phyloP scores from a whole-genome alignment of 2,113 vertebrate genomes.

The Peromyscus californicus region DNA sequence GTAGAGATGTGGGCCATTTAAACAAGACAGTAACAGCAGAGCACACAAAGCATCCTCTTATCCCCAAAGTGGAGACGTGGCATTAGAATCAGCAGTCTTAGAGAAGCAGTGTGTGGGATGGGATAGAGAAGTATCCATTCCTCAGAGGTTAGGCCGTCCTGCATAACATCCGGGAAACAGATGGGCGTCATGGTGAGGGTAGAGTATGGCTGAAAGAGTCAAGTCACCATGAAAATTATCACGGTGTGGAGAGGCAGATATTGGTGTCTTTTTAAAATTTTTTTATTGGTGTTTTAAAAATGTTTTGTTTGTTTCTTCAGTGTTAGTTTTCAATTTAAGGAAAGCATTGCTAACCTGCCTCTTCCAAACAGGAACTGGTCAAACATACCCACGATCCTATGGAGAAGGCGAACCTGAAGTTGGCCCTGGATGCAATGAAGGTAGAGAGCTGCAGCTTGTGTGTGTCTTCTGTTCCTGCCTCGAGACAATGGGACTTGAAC shows the following conservation, averaged over 20 bases:
- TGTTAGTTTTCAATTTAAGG: not conserved
- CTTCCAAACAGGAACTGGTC: conserved; percentile 92
- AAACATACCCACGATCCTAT: conserved; percentile 94
- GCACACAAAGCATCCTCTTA: not conserved
- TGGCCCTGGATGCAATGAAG: conserved; percentile 98
- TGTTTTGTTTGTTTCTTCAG: not conserved
- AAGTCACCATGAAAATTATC: not conserved
- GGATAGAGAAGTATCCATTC: not conserved
- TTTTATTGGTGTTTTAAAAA: not conserved
- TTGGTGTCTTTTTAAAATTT: not conserved
- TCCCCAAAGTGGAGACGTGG: not conserved
- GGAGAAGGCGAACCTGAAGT: conserved; percentile 95
- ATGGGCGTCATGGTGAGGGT: not conserved
- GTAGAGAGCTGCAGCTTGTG: conserved; percentile 79
- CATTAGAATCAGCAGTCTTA: not conserved
- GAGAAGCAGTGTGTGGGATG: not conserved
- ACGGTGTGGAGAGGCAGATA: not conserved
- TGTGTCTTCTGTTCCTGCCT: not conserved
- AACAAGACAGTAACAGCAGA: not conserved
- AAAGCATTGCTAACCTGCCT: conserved; percentile 17
- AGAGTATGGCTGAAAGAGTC: not conserved
- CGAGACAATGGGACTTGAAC: not conserved
- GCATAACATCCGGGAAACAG: not conserved
- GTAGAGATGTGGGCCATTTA: not conserved
- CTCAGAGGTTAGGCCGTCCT: not conserved